These are phyloP conservation scores for Sphaerodactylus townsendi DNA, from an alignment of 2,113 vertebrate genomes.

Conservation along the genomic window DNA sequence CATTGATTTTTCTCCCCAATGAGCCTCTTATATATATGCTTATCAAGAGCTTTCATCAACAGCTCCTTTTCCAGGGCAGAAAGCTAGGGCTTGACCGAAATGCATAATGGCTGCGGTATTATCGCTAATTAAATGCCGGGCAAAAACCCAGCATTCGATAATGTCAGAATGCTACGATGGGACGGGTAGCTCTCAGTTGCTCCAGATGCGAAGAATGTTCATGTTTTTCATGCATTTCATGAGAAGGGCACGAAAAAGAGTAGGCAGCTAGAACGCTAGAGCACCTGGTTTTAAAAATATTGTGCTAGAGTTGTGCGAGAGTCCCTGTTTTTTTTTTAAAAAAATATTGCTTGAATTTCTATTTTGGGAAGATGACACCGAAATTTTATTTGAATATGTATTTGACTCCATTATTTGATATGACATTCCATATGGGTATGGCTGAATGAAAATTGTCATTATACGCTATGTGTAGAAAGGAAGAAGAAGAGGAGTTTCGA, in stretches of 20 bases:
- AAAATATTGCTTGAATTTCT: too few species aligned
- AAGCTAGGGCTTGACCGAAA: conserved; percentile 35
- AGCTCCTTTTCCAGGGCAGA: conserved; percentile 1
- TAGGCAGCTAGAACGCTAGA: too few species aligned
- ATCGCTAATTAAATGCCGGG: conserved; percentile 30
- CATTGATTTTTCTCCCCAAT: conserved; percentile 56
- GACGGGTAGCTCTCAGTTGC: neutral
- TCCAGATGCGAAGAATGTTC: neutral
- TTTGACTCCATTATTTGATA: too few species aligned
- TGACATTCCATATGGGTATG: too few species aligned
- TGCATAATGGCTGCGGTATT: conserved; percentile 1
- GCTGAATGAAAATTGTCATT: too few species aligned
- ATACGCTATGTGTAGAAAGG: too few species aligned
- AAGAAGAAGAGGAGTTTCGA: too few species aligned
- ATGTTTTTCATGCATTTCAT: neutral
- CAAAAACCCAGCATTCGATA: neutral
- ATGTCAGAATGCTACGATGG: conserved; percentile 26
- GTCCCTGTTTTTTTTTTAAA: too few species aligned
- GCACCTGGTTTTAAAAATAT: too few species aligned
- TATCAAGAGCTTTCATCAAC: conserved; percentile 30
- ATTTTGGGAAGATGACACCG: too few species aligned
- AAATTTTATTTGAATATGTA: too few species aligned
- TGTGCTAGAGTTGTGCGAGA: too few species aligned
- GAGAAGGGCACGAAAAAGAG: neutral
- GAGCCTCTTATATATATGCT: conserved; percentile 33